Conservation (phyloP, 2,113 vertebrate genomes). For the Hyperoodon ampullatus region DNA sequence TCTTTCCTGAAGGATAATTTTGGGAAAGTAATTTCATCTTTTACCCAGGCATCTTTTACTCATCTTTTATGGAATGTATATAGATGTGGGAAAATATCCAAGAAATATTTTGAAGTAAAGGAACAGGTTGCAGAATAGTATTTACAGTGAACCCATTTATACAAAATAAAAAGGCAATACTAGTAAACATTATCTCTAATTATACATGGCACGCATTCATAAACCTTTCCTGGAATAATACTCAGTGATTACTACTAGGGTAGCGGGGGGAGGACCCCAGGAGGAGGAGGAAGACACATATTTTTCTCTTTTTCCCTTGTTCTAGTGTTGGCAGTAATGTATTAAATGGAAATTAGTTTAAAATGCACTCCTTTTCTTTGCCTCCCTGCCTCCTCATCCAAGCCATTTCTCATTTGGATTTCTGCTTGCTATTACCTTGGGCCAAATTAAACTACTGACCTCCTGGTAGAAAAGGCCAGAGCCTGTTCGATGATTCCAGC, state of each 20-base stretch:
- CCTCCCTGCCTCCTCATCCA: background rate
- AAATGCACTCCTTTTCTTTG: background rate
- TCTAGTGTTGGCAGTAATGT: background rate
- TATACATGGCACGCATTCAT: background rate
- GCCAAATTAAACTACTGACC: conserved; percentile 54
- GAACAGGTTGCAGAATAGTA: background rate
- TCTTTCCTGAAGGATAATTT: conserved; percentile 18
- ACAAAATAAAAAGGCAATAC: background rate
- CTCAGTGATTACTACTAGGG: background rate
- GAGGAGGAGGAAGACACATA: background rate
- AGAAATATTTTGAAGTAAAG: conserved; percentile 48
- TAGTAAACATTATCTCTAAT: conserved; percentile 5
- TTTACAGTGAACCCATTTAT: conserved; percentile 35
- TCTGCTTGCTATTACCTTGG: conserved; percentile 32
- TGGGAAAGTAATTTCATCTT: background rate
- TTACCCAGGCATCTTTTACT: background rate
- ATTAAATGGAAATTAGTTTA: conserved; percentile 45
- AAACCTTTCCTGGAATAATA: background rate
- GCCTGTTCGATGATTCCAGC: background rate
- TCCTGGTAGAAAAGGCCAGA: background rate
- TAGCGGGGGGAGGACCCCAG: background rate
- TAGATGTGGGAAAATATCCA: conserved; percentile 11
- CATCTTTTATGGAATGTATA: background rate
- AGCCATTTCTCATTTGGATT: conserved; percentile 35
- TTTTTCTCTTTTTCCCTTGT: background rate